phyloP scores from a whole-genome alignment of 2,797 vertebrate genomes.

The Phataginus tetradactyla region DNA sequence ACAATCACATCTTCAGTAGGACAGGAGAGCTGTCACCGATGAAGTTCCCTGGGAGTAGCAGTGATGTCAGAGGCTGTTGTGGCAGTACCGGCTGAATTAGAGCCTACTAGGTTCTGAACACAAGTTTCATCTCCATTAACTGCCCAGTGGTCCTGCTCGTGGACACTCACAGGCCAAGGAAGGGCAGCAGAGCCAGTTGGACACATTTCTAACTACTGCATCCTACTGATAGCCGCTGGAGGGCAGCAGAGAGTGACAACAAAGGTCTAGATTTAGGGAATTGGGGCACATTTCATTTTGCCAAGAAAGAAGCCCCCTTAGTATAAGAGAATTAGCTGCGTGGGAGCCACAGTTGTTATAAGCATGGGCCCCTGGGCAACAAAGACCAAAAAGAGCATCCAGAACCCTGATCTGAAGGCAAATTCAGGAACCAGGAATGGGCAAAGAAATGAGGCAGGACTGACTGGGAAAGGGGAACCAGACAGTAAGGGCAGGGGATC shows the following conservation, averaged over 20 bases:
- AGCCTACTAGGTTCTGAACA: neutral
- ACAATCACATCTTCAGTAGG: neutral
- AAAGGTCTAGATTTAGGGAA: conserved; percentile 34
- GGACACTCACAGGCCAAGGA: neutral
- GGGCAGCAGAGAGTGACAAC: conserved; percentile 77
- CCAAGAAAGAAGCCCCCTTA: neutral
- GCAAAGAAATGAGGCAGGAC: neutral
- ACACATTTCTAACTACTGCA: neutral
- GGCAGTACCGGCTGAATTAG: neutral
- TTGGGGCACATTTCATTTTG: conserved; percentile 40
- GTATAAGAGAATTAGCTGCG: neutral
- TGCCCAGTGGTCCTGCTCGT: neutral
- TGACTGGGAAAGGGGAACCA: neutral
- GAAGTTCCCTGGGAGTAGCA: neutral
- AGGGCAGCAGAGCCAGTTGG: neutral
- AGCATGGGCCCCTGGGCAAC: neutral
- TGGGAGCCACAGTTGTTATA: neutral
- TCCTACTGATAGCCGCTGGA: conserved; percentile 54
- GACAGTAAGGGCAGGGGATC: neutral
- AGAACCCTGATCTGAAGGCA: neutral
- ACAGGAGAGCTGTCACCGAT: neutral
- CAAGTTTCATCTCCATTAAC: neutral
- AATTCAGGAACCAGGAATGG: neutral
- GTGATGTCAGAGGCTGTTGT: neutral
- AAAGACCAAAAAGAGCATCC: conserved; percentile 14